phyloP scores from a whole-genome alignment of 2,113 vertebrate genomes.

The Xiphorhynchus elegans region DNA sequence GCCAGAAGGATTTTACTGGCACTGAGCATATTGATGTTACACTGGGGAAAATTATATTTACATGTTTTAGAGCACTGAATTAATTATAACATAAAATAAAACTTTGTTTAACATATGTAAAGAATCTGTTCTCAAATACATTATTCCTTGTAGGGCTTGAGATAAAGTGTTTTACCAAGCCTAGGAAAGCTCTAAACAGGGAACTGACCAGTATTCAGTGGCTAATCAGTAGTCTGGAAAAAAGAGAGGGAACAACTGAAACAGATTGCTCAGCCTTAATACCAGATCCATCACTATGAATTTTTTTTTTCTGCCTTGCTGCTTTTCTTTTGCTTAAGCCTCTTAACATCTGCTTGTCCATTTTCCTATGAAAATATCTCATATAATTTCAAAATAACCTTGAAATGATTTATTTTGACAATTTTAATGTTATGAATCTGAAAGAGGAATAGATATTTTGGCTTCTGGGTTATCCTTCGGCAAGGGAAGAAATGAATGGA shows the following conservation, averaged over 20 bases:
- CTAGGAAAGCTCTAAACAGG: background rate
- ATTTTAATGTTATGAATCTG: background rate
- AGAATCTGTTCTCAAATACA: conserved; percentile 14
- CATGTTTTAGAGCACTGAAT: conserved; percentile 45
- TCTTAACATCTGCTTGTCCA: background rate
- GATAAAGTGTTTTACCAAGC: background rate
- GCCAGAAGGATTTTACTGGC: conserved; percentile 50
- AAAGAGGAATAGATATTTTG: background rate
- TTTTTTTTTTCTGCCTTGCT: background rate
- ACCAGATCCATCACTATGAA: background rate
- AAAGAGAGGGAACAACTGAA: background rate
- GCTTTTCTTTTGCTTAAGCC: background rate
- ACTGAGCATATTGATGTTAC: conserved; percentile 32
- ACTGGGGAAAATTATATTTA: conserved; percentile 38
- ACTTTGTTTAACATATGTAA: conserved; percentile 45
- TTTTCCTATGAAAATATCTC: background rate
- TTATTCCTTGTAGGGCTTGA: conserved; percentile 4
- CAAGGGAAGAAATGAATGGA: conserved; percentile 5
- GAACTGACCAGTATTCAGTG: background rate
- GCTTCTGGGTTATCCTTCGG: background rate
- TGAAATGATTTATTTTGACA: conserved; percentile 5
- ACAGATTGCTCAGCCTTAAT: background rate
- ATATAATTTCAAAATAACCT: conserved; percentile 15
- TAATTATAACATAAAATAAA: conserved; percentile 47
- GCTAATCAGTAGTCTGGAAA: background rate